Percentiles rank a stretch among this genome's conserved stretches.
Conservation (phyloP, 2,888 invertebrate genomes). For the Lithophane semibrunnea region DNA sequence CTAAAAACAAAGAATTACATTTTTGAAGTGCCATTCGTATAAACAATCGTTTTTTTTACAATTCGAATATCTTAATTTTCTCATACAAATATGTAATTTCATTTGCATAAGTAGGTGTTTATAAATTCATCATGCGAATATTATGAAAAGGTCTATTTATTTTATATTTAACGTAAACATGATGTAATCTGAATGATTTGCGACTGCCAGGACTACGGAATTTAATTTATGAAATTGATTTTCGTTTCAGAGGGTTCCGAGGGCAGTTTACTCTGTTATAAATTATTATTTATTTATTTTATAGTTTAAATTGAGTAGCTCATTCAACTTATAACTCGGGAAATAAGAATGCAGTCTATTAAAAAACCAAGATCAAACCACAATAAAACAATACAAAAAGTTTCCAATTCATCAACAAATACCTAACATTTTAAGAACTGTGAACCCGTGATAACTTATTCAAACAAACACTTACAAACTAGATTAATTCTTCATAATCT, state of each 20-base stretch:
- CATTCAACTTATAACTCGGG: not conserved
- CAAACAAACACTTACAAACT: constrained; percentile 34
- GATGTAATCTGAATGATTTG: not conserved
- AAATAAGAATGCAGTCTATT: not conserved
- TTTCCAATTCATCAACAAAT: not conserved
- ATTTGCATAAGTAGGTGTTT: constrained; percentile 23
- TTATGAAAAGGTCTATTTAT: not conserved
- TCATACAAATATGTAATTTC: constrained; percentile 28
- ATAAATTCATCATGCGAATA: not conserved
- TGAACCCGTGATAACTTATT: constrained; percentile 7
- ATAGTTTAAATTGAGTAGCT: not conserved
- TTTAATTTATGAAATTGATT: not conserved
- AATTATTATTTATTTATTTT: no score
- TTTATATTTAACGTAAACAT: not conserved
- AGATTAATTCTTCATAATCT: constrained; percentile 34
- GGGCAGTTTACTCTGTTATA: no score
- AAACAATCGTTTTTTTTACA: constrained; percentile 27
- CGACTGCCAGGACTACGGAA: not conserved
- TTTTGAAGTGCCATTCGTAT: constrained; percentile 7
- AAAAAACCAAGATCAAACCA: not conserved
- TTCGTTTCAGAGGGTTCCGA: not conserved
- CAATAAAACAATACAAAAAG: not conserved
- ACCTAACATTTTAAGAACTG: no score
- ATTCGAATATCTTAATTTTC: constrained; percentile 28
- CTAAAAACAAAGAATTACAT: constrained; percentile 27